A percentile compares a stretch with the other conserved stretches of the same genome.
phyloP scores from a whole-genome alignment of 1,140 invertebrate genomes.

The Caerostris darwini region DNA sequence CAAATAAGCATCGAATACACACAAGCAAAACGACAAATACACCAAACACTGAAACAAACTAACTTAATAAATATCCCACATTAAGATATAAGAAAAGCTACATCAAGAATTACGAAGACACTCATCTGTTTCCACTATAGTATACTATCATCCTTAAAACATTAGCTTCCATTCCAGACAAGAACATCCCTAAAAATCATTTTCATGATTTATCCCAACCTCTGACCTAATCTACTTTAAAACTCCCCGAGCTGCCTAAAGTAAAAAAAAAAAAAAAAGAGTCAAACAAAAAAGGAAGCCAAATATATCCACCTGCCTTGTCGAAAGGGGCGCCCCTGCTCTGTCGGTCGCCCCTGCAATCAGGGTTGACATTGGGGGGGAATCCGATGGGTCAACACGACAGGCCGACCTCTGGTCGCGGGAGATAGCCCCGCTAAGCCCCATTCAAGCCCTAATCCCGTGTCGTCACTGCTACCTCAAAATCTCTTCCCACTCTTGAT shows the following conservation, averaged over 20 bases:
- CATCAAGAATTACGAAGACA: not conserved
- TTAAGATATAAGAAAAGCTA: not conserved
- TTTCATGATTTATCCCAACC: not conserved
- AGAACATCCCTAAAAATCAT: not conserved
- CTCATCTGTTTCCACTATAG: not conserved
- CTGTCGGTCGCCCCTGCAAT: no score
- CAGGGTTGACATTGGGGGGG: not conserved
- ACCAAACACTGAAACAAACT: no score
- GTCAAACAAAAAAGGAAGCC: not conserved
- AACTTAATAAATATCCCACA: no score
- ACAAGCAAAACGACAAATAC: no score
- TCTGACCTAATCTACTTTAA: slow-evolving; percentile 1
- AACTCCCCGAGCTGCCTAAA: not conserved
- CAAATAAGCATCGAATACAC: no score
- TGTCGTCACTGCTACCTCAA: slow-evolving; percentile 73
- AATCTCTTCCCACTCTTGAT: slow-evolving; percentile 37
- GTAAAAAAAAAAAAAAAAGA: not conserved
- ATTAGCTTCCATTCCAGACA: not conserved
- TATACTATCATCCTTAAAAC: not conserved
- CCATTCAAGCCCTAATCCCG: slow-evolving; percentile 58
- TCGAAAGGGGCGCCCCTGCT: not conserved
- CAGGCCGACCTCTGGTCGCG: slow-evolving; percentile 60
- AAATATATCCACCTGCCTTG: not conserved
- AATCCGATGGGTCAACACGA: slow-evolving; percentile 62
- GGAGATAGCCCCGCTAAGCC: slow-evolving; percentile 72